Conservation (phyloP, 64 coral and sea anemone genomes). For the Montipora cactus region DNA sequence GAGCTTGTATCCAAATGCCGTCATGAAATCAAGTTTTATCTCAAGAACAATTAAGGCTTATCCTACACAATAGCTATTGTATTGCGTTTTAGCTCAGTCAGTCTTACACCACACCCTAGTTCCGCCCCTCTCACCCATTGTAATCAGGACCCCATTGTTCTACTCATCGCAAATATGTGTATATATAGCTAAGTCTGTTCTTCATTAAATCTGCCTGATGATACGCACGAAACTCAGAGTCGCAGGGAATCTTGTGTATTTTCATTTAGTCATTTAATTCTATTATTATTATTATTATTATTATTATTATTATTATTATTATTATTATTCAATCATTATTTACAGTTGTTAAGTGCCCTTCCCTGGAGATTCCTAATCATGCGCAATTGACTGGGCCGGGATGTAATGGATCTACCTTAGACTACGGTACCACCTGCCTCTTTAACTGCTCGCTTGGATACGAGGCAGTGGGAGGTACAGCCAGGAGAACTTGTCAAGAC, state of each 20-base stretch:
- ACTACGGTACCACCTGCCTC: conserved; percentile 31
- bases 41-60: no score
- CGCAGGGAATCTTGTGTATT: no score
- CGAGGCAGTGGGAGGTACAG: not conserved
- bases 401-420: not conserved
- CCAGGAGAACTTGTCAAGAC: conserved; percentile 14
- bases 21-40: no score
- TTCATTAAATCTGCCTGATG: not conserved
- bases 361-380: conserved; percentile 7
- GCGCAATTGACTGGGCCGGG: not conserved
- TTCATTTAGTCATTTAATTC: no score
- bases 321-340: not conserved
- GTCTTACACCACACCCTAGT: no score
- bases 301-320: not conserved
- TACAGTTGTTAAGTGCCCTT: conserved; percentile 25
- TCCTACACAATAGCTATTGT: no score
- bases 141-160: no score
- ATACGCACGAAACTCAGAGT: no score
- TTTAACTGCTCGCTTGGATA: conserved; percentile 44
- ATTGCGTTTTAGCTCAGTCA: no score
- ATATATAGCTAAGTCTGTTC: not conserved
- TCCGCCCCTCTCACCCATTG: no score
- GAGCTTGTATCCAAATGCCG: no score
- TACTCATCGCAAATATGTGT: no score
- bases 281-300: not conserved